These are phyloP conservation scores for Pocillopora grandis DNA, from an alignment of 92 coral and sea anemone species.

Conservation along the genomic window DNA sequence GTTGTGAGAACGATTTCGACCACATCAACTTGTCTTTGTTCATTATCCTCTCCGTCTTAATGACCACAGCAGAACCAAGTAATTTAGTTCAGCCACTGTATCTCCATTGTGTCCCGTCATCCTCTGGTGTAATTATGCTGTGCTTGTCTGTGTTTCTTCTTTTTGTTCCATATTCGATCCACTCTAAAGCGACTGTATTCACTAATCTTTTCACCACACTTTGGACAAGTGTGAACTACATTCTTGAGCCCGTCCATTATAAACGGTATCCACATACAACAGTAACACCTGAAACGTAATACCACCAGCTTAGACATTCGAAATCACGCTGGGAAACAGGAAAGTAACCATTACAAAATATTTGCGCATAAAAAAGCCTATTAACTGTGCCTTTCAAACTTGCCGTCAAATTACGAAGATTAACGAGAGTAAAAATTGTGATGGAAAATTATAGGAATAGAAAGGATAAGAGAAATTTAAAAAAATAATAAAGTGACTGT, in stretches of 20 bases:
- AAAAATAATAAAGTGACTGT: too few species aligned
- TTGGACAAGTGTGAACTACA: slow-evolving; percentile 92
- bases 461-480: too few species aligned
- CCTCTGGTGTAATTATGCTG: slow-evolving; percentile 54
- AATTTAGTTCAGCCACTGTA: too few species aligned
- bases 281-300: slow-evolving; percentile 70
- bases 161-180: slow-evolving; percentile 78
- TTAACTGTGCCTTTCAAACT: too few species aligned
- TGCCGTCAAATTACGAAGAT: too few species aligned
- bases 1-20: background rate
- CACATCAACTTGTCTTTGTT: background rate
- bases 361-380: too few species aligned
- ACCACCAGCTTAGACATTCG: background rate
- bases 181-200: slow-evolving; percentile 79
- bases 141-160: slow-evolving; percentile 78
- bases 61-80: background rate
- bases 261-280: slow-evolving; percentile 93
- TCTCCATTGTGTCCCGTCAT: background rate
- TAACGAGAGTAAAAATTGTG: too few species aligned
- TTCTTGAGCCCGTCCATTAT: slow-evolving; percentile 88
- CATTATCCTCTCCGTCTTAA: background rate
- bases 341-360: too few species aligned
- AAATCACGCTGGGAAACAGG: too few species aligned
- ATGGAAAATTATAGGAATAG: too few species aligned
- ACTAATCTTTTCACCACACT: slow-evolving; percentile 83